Evolutionary conservation across 2,888 invertebrate species (phyloP), one percentile per base, ranked within the genome.

Genomic region (Acanthosepion esculentum): DNA sequence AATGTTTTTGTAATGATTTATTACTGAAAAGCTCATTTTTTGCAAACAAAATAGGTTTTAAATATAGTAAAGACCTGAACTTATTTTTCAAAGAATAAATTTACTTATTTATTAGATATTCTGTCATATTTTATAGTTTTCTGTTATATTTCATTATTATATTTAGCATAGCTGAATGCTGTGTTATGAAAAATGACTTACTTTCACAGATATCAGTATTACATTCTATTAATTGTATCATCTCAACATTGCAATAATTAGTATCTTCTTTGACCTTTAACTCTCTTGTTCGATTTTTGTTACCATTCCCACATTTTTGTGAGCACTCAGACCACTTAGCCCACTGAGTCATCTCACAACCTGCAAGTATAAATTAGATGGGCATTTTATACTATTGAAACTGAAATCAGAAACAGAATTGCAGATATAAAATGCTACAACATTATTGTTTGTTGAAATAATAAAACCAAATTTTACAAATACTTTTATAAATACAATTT

Each of bases 301-400:
- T 41, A 26, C 95, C 95, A 1, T 48, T 48, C 7, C 95, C 95
- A 93, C 95, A 95, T 26, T 95, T 94, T 41, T 94, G 94, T 41
- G 95, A 95, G 50, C 95, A 95, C 2, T 33, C 15, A 7, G 94
- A 92, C 95, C 95, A 95, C 6, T 48, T 23, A 48, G 1, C 50
- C 95, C 95, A 95, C 1, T n/a, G 29, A 4, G n/a, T 48, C 94
- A 94, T 94, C 4, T 59, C 41, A 93, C 95, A 95, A 91, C 95
- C 95, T 95, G 94, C 91, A 48, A 94, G 48, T 23, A 64, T 12
- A 92, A 92, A 29, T 92, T 48, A 26, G 23, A 18, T n/a, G 15
- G 33, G n/a, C 10, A 78, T 15, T 33, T 78, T 33, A 33, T 33
- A 33, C 10, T 78, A 78, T n/a, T 33, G 3, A 33, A n/a, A 78